These are phyloP conservation scores for Drosophila antonietae DNA, from an alignment of 2,888 invertebrate genomes.

Conservation along the genomic window DNA sequence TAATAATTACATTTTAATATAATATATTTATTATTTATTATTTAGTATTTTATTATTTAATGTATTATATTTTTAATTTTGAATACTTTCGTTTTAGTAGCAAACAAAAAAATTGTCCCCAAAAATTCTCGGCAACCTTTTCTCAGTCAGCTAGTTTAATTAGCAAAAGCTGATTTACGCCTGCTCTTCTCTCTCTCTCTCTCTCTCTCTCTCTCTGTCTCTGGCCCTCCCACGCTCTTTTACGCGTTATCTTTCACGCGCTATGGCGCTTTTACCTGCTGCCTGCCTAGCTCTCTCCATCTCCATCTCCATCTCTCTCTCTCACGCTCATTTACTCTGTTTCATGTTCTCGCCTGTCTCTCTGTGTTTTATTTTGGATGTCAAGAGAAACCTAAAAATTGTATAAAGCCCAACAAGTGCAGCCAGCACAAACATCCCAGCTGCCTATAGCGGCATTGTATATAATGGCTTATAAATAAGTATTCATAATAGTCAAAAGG, in stretches of 20 bases:
- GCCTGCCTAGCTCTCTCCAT: too few species aligned
- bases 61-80: too few species aligned
- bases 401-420: constrained; percentile 9
- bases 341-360: not conserved
- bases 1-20: too few species aligned
- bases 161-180: not conserved
- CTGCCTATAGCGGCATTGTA: not conserved
- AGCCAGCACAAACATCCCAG: constrained; percentile 5
- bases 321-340: not conserved
- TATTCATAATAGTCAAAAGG: constrained; percentile 17
- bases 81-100: too few species aligned
- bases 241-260: not conserved
- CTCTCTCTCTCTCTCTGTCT: too few species aligned
- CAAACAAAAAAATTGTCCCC: not conserved
- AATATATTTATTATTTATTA: too few species aligned
- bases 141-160: constrained; percentile 4
- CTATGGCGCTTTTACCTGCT: not conserved
- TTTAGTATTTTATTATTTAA: too few species aligned
- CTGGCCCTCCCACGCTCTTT: not conserved
- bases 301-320: too few species aligned
- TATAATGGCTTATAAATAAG: constrained; percentile 9
- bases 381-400: constrained; percentile 16
- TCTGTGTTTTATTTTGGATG: constrained; percentile 2
- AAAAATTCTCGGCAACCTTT: not conserved
- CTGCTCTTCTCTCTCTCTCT: too few species aligned